Base-by-base conservation (phyloP, 2,888 invertebrate genomes). In the Hirtodrosophila confusa region DNA sequence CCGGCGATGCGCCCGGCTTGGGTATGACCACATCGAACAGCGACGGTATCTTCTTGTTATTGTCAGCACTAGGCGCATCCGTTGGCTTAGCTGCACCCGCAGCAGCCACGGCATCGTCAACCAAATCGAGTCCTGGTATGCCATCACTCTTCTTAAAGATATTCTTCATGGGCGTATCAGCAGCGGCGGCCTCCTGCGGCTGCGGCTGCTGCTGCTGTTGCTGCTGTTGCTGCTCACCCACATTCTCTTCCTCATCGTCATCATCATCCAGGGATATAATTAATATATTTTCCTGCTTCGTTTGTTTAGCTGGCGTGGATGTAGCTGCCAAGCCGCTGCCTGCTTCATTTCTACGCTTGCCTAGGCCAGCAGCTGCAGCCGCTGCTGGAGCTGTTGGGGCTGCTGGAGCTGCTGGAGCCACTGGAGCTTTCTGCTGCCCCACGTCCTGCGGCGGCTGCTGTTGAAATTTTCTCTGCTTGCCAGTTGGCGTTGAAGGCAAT, bases 101-200 rank as follows among this genome's bases (percentile, higher is more conserved):
- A 2, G 50, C 3, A 4, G 11, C 11, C 10, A 5, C 40, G 1
- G 36, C 87, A 4, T 92, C 92, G 63, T 75, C 88, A 8, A 95
- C 94, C 64, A 95, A 92, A 92, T 96, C 95, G 60, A 96, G 92
- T 0, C 96, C 96, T 8, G 96, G 96, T 86, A 96, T 96, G 40
- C 94, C 94, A 39, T 83, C 90, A 9, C 61, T 78, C 62, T 88
- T 86, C 54, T 89, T 89, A 49, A 91, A 89, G 4, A 91, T 83
- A 39, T 86, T 89, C 9, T 82, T 74, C 62, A 90, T 80, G 10
- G 69, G 49, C 12, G 72, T 61, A 9, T 71, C 62, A 3, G 29
- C 29, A 12, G 29, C 36, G 2, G 54, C 5, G 3, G 23, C 47
- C 5, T 31, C 31, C n/a, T n/a, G 17, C 1, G 17, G 17, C 17